These are phyloP conservation scores for Xiphophorus hellerii DNA, from an alignment of 2,113 vertebrate species.

Conservation along the genomic window DNA sequence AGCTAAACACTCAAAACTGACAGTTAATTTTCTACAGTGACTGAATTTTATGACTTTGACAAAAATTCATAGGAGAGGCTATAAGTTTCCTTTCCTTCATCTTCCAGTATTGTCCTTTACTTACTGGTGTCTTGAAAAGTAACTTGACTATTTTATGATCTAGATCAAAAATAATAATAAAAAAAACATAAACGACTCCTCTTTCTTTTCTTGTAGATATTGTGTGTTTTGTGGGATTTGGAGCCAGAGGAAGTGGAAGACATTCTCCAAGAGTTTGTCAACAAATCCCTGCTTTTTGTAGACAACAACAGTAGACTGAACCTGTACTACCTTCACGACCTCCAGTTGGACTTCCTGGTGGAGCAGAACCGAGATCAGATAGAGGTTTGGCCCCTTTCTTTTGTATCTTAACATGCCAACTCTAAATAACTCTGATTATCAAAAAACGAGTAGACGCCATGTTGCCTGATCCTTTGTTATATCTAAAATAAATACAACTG, in stretches of 20 bases:
- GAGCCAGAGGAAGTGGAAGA: constrained; percentile 95
- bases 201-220: constrained; percentile 77
- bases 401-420: not conserved
- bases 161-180: not conserved
- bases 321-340: constrained; percentile 94
- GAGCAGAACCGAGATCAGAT: constrained; percentile 89
- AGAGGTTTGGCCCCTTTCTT: constrained; percentile 74
- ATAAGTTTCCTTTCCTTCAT: too few species aligned
- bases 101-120: too few species aligned
- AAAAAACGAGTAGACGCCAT: not conserved
- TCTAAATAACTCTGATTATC: not conserved
- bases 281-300: constrained; percentile 93
- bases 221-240: constrained; percentile 93
- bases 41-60: too few species aligned
- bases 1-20: not conserved
- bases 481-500: too few species aligned
- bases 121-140: not conserved
- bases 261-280: constrained; percentile 92
- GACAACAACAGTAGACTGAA: constrained; percentile 89
- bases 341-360: constrained; percentile 93
- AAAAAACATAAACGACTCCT: not conserved
- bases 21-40: too few species aligned
- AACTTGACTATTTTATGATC: not conserved
- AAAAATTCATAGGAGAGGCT: too few species aligned
- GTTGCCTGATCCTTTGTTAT: not conserved